phyloP scores from a whole-genome alignment of 2,113 vertebrate genomes.

The rat (Rattus norvegicus) region DNA sequence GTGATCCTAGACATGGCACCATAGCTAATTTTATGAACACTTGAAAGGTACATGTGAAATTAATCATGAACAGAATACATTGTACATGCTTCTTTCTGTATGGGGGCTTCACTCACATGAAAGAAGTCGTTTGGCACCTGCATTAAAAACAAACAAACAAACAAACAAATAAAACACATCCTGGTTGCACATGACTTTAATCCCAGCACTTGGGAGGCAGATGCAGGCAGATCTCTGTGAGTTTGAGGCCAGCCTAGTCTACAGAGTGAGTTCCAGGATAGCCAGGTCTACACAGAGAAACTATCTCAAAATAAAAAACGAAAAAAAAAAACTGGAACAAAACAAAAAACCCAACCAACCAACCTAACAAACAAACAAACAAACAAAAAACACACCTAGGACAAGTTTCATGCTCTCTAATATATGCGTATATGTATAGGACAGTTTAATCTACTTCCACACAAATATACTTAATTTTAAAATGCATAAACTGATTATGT shows the following conservation, averaged over 20 bases:
- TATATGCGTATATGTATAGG: background rate
- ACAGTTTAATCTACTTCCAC: conserved; percentile 15
- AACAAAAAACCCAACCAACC: too few relatives aligned
- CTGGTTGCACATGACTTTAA: background rate
- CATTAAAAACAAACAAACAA: conserved; percentile 17
- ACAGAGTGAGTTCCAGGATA: background rate
- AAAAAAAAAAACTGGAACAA: background rate
- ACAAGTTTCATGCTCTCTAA: background rate
- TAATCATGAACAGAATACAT: background rate
- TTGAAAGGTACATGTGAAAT: background rate
- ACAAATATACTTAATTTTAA: conserved; percentile 52
- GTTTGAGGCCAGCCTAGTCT: background rate
- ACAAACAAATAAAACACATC: background rate
- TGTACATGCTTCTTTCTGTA: background rate
- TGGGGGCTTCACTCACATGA: background rate
- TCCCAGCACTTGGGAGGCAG: background rate
- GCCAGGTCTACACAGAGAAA: background rate
- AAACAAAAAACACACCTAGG: background rate
- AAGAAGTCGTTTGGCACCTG: conserved; percentile 1
- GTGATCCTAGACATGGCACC: background rate
- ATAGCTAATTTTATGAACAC: background rate
- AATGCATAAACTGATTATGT: background rate
- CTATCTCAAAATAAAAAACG: background rate
- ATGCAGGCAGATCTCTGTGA: background rate
- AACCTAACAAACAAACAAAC: background rate